These are phyloP conservation scores for Leguminivora glycinivorella DNA, from an alignment of 1,140 invertebrate genomes.

Conservation along the genomic window DNA sequence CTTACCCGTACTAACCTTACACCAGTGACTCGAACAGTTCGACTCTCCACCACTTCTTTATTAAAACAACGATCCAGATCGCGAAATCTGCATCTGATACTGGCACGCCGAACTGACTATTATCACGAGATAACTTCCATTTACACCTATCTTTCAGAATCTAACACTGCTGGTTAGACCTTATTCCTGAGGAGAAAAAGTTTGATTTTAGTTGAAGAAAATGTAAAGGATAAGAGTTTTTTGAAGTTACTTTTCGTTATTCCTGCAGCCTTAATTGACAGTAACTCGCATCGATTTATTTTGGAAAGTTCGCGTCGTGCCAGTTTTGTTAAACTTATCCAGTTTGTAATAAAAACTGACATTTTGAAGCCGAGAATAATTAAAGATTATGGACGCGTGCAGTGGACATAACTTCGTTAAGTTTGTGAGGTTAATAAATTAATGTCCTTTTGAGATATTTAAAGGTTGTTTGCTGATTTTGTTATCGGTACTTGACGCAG, in stretches of 20 bases:
- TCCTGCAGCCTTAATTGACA: conserved; percentile 20
- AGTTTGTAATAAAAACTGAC: conserved; percentile 17
- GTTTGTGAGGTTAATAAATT: neutral
- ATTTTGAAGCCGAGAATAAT: conserved; percentile 23
- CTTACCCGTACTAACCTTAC: neutral
- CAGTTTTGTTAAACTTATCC: conserved; percentile 8
- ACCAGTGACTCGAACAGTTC: neutral
- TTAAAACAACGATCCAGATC: conserved; percentile 21
- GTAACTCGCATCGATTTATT: conserved; percentile 23
- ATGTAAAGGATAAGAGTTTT: neutral
- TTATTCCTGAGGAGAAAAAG: neutral
- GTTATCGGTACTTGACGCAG: too few species aligned
- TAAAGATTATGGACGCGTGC: neutral
- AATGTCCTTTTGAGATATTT: too few species aligned
- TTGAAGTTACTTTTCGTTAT: neutral
- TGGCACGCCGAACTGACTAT: conserved; percentile 16
- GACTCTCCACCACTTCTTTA: neutral
- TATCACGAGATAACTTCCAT: neutral
- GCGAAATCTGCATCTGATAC: conserved; percentile 26
- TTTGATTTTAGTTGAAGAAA: neutral
- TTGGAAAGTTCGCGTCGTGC: conserved; percentile 18
- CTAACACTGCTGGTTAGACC: neutral
- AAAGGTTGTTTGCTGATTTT: too few species aligned
- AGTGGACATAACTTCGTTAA: neutral
- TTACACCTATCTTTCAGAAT: neutral